These are phyloP conservation scores for Drosophila takahashii DNA, from an alignment of 1,140 invertebrate species.

Conservation along the genomic window DNA sequence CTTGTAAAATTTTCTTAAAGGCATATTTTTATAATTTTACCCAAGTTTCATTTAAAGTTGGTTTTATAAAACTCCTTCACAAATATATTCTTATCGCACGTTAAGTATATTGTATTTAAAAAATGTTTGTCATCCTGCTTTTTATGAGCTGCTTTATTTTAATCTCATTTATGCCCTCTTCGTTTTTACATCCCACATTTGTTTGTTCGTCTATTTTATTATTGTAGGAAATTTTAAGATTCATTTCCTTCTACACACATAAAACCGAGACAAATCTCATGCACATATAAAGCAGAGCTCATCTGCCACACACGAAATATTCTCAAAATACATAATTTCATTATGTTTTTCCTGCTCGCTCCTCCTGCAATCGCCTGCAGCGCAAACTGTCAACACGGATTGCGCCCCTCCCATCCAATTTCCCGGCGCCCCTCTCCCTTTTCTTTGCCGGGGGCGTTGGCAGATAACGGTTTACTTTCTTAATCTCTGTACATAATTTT, in stretches of 20 bases:
- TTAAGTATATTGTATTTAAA: not conserved
- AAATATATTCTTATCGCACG: too few species aligned
- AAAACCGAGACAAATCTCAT: conserved; percentile 56
- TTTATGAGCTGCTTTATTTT: conserved; percentile 33
- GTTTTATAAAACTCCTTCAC: too few species aligned
- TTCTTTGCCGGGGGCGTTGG: conserved; percentile 38
- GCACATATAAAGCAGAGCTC: conserved; percentile 54
- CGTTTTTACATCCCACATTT: conserved; percentile 45
- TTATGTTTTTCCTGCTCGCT: conserved; percentile 38
- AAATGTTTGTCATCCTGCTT: conserved; percentile 3
- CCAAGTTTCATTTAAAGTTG: too few species aligned
- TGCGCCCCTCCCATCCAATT: not conserved
- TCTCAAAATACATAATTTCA: conserved; percentile 68
- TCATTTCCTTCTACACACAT: conserved; percentile 19
- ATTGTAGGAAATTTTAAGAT: conserved; percentile 49
- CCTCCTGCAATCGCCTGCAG: conserved; percentile 38
- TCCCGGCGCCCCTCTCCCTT: not conserved
- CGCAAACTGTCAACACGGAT: conserved; percentile 68
- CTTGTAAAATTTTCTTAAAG: too few species aligned
- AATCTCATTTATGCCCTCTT: conserved; percentile 27
- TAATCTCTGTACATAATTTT: conserved; percentile 80
- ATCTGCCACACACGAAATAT: conserved; percentile 54
- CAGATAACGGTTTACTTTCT: conserved; percentile 79
- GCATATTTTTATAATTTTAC: too few species aligned
- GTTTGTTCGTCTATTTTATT: conserved; percentile 51